These are phyloP conservation scores for Amia ocellicauda DNA, from an alignment of 2,113 vertebrate species.

Conservation along the genomic window DNA sequence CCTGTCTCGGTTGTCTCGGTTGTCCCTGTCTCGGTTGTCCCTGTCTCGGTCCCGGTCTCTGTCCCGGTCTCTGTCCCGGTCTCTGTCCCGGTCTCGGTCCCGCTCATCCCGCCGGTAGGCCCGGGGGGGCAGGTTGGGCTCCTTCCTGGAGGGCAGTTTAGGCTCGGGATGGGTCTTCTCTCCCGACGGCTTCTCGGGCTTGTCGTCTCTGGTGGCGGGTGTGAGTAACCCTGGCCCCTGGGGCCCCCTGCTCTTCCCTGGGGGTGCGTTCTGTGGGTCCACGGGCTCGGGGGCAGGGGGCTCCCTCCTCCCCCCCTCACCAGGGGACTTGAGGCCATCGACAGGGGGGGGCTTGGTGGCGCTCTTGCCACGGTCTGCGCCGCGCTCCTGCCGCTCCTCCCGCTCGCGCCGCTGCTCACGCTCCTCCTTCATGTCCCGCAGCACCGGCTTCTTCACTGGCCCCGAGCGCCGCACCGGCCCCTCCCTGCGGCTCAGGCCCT, in stretches of 20 bases:
- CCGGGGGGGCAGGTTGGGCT: constrained; percentile 77
- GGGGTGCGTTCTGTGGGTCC: constrained; percentile 16
- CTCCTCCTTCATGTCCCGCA: constrained; percentile 97
- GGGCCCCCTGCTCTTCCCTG: constrained; percentile 50
- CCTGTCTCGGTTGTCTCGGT: constrained; percentile 66
- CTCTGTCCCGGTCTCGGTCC: constrained; percentile 82
- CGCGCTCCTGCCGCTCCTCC: constrained; percentile 79
- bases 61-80: constrained; percentile 76
- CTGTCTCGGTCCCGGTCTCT: constrained; percentile 71
- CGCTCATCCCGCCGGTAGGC: constrained; percentile 85
- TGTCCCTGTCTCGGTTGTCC: constrained; percentile 25
- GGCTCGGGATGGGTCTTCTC: constrained; percentile 76
- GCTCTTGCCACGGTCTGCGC: constrained; percentile 58
- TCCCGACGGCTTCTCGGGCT: constrained; percentile 65
- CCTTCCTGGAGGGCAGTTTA: constrained; percentile 68
- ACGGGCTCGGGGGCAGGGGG: constrained; percentile 32
- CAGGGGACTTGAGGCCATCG: constrained; percentile 58
- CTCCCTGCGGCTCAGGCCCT: constrained; percentile 76
- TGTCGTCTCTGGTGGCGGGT: constrained; percentile 72
- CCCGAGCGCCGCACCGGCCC: constrained; percentile 89
- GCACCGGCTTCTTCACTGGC: constrained; percentile 94
- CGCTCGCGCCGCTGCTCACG: constrained; percentile 88
- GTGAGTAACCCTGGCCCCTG: constrained; percentile 46
- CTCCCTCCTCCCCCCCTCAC: constrained; percentile 49
- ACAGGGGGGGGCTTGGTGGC: constrained; percentile 47